Evolutionary conservation across 1,140 invertebrate species (phyloP).

Genomic region (Stegodyphus dumicola): DNA sequence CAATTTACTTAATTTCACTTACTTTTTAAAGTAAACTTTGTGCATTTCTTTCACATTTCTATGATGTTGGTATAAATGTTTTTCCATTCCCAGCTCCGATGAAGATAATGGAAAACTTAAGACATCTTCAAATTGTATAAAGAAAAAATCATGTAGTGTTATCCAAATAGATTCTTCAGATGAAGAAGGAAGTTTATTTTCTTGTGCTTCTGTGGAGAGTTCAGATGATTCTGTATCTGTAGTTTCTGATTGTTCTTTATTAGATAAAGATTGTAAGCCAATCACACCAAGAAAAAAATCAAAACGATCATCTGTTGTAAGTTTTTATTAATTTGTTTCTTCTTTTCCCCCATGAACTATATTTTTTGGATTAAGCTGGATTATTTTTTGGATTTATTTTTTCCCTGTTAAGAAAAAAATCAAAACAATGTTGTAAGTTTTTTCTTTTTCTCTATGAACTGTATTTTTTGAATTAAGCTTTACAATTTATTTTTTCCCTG

Average conservation of each 20-base stretch:
- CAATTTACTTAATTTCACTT: too few species aligned
- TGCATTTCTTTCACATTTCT: too few species aligned
- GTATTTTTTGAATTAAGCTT: too few species aligned
- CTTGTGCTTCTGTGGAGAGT: background rate
- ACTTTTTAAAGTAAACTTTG: too few species aligned
- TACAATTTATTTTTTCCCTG: too few species aligned
- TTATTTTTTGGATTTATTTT: too few species aligned
- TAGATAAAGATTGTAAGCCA: background rate
- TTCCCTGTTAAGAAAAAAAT: background rate
- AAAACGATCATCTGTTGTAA: background rate
- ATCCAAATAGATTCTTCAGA: slow-evolving; percentile 6
- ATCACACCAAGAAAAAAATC: background rate
- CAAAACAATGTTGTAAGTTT: background rate
- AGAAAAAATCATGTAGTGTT: slow-evolving; percentile 1
- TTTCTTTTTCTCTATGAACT: background rate
- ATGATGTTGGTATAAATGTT: too few species aligned
- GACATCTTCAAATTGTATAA: background rate
- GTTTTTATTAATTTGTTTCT: background rate
- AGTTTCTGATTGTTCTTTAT: background rate
- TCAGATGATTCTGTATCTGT: background rate
- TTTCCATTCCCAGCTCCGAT: too few species aligned
- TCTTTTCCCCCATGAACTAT: background rate
- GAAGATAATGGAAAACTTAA: too few species aligned
- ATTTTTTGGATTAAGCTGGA: too few species aligned
- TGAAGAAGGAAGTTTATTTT: background rate